These are phyloP conservation scores for Pachymerium ferrugineum DNA, from an alignment of 2,888 invertebrate species.

Conservation along the genomic window DNA sequence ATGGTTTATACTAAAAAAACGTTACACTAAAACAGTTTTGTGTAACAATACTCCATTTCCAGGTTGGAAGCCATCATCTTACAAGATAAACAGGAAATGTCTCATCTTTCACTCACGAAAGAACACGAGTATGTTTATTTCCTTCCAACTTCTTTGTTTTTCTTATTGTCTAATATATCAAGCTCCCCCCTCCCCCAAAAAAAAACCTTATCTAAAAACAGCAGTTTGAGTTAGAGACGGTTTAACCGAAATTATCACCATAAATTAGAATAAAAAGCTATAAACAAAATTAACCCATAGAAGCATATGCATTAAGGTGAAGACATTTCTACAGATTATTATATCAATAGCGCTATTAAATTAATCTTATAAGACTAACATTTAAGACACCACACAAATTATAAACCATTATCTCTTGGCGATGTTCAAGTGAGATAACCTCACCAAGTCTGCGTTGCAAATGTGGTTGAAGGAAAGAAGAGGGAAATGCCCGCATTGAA, in stretches of 20 bases:
- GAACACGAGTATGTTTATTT: too few relatives aligned
- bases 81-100: too few relatives aligned
- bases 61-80: too few relatives aligned
- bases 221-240: background rate
- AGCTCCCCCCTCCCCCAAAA: too few relatives aligned
- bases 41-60: too few relatives aligned
- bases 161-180: too few relatives aligned
- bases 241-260: background rate
- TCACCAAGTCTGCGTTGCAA: background rate
- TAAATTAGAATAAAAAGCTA: background rate
- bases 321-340: background rate
- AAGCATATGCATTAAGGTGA: too few relatives aligned
- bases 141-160: too few relatives aligned
- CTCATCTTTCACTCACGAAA: too few relatives aligned
- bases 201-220: too few relatives aligned
- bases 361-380: background rate
- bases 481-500: conserved; percentile 3
- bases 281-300: background rate
- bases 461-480: background rate
- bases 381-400: background rate
- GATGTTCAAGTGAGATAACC: background rate
- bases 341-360: background rate
- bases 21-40: too few relatives aligned
- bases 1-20: too few relatives aligned
- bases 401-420: background rate